phyloP scores from a whole-genome alignment of 2,888 invertebrate species.

The Stictocephala bisonia region DNA sequence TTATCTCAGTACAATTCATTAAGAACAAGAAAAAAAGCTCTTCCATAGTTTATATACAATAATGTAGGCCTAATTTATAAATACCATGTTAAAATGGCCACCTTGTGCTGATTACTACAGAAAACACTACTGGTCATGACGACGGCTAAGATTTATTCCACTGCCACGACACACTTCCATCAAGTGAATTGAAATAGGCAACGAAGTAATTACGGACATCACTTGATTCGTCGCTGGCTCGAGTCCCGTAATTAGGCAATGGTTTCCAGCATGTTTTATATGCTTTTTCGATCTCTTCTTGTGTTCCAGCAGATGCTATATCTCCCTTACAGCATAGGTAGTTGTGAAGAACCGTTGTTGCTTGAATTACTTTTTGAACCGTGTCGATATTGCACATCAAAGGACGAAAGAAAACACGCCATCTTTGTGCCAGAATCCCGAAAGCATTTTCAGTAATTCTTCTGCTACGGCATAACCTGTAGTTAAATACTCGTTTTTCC shows the following conservation, averaged over 20 bases:
- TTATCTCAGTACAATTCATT: too few relatives aligned
- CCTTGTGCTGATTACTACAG: too few relatives aligned
- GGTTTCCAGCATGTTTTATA: constrained; percentile 22
- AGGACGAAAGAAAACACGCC: constrained; percentile 14
- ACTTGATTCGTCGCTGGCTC: not conserved
- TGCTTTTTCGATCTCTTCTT: too few relatives aligned
- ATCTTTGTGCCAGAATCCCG: constrained; percentile 35
- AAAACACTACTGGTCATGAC: too few relatives aligned
- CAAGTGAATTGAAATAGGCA: not conserved
- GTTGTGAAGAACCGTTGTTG: constrained; percentile 26
- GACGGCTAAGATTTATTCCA: not conserved
- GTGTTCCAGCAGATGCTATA: not conserved
- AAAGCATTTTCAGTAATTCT: constrained; percentile 44
- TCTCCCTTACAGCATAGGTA: constrained; percentile 19
- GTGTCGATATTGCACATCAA: constrained; percentile 15
- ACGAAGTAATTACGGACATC: constrained; percentile 6
- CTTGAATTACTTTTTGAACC: constrained; percentile 10
- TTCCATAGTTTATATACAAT: too few relatives aligned
- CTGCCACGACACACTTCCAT: constrained; percentile 30
- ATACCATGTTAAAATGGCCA: too few relatives aligned
- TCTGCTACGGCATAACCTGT: constrained; percentile 31
- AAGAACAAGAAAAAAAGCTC: too few relatives aligned
- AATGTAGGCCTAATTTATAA: too few relatives aligned
- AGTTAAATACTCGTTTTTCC: constrained; percentile 43
- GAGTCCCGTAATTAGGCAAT: constrained; percentile 8